Base-by-base conservation (phyloP, 2,888 invertebrate species). In the Thecocarcelia acutangulata region DNA sequence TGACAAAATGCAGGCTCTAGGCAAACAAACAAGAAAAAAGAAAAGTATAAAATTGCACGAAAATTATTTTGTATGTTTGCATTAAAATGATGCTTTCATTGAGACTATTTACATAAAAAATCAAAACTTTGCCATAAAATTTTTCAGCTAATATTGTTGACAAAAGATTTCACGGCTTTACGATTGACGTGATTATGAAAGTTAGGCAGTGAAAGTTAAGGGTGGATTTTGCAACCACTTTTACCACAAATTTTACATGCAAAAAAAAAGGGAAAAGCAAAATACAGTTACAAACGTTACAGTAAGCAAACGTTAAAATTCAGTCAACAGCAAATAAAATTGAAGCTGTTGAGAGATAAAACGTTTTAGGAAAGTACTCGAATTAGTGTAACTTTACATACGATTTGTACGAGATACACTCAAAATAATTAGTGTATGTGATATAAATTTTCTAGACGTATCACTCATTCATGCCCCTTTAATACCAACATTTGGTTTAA, bases 61-160 rank as follows among this genome's bases (percentile, higher is more conserved):
- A 58, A 40, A 52, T 52, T 17, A 50, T 72, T 50, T 12, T 58
- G n/a, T 40, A 40, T 70, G 50, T 15, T 19, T 28, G 4, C 8
- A 19, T 40, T 3, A 4, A 61, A 40, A 44, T 52, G 3, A 61
- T 59, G 21, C 50, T 28, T 44, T 44, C 19, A 13, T 64, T 63
- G 63, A 46, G 64, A 74, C 21, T 56, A 64, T 50, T 48, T 24
- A 33, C 5, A 44, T 44, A 19, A 42, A 13, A 28, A 24, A 28
- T 1, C 0, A 50, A 28, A 70, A 59, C 1, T 64, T 40, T 24
- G 21, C 8, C 50, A 28, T 42, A 37, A 21, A 64, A 56, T 56
- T 56, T 64, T 56, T 54, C 48, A 56, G 56, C 56, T 48, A 56
- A 74, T 66, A 13, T 40, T 28, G 44, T 24, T 58, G 24, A 48